These are phyloP conservation scores for Propsilocerus akamusi DNA, from an alignment of 1,140 invertebrate genomes.

Conservation along the genomic window DNA sequence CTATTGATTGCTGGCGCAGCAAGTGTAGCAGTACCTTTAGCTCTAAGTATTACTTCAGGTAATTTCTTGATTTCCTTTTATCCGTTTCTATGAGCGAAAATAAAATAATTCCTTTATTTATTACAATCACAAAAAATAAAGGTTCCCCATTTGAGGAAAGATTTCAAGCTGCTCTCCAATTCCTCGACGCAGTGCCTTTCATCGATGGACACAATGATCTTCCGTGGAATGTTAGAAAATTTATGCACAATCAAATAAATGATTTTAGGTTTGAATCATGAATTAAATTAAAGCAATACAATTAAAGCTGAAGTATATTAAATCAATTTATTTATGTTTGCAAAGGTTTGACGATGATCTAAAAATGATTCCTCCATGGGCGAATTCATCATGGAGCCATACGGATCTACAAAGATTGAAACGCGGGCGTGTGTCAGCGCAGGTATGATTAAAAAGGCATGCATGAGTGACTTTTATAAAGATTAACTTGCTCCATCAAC, in stretches of 20 bases:
- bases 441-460: too few relatives aligned
- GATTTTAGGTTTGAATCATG: constrained; percentile 41
- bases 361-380: constrained; percentile 54
- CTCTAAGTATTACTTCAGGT: constrained; percentile 38
- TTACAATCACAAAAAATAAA: constrained; percentile 5
- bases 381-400: constrained; percentile 55
- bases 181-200: constrained; percentile 41
- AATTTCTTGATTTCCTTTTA: constrained; percentile 10
- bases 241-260: constrained; percentile 68
- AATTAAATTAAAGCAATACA: too few relatives aligned
- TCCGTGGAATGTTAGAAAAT: constrained; percentile 75
- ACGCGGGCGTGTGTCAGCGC: constrained; percentile 62
- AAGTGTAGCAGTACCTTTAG: constrained; percentile 42
- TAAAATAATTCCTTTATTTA: background rate
- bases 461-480: constrained; percentile 20
- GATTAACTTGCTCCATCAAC: constrained; percentile 17
- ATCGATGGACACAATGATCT: constrained; percentile 77
- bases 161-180: constrained; percentile 35
- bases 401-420: constrained; percentile 65
- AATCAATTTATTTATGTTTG: background rate
- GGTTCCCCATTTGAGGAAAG: constrained; percentile 41
- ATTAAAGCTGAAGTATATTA: background rate
- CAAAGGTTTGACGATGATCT: constrained; percentile 45
- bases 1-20: constrained; percentile 42
- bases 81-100: too few relatives aligned